These are phyloP conservation scores for Pseudomyrmex flavicornis DNA, from an alignment of 1,140 invertebrate species.

Conservation along the genomic window DNA sequence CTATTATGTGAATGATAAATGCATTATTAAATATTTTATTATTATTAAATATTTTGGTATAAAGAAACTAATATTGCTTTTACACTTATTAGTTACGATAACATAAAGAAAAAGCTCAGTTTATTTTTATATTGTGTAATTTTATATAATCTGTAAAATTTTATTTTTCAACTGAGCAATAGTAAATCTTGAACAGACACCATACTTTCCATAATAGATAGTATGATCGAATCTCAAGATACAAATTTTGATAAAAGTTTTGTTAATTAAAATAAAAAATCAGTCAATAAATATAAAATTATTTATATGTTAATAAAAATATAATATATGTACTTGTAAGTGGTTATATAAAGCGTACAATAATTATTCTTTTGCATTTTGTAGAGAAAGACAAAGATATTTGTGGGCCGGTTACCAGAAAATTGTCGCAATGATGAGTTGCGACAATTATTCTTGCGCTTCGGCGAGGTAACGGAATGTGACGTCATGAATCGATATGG, in stretches of 20 bases:
- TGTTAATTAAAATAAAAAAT: neutral
- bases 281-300: neutral
- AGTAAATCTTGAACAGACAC: conserved; percentile 83
- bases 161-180: conserved; percentile 75
- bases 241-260: conserved; percentile 68
- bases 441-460: conserved; percentile 82
- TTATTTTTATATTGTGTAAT: conserved; percentile 67
- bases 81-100: conserved; percentile 9
- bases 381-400: conserved; percentile 84
- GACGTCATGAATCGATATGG: conserved; percentile 84
- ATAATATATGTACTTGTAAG: conserved; percentile 1
- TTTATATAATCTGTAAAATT: conserved; percentile 67
- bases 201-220: conserved; percentile 72
- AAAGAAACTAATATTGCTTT: neutral
- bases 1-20: conserved; percentile 18
- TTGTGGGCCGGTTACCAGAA: conserved; percentile 84
- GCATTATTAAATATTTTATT: conserved; percentile 4
- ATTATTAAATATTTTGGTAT: neutral
- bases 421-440: conserved; percentile 84
- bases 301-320: conserved; percentile 15
- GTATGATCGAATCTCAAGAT: conserved; percentile 81
- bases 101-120: conserved; percentile 65
- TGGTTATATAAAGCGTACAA: conserved; percentile 16
- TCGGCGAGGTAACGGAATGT: conserved; percentile 84
- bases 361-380: conserved; percentile 63